Percentiles rank a stretch among this genome's conserved stretches.
Evolutionary conservation across 92 coral and sea anemone genomes (phyloP).

Genomic region (Parazoanthus darwini): DNA sequence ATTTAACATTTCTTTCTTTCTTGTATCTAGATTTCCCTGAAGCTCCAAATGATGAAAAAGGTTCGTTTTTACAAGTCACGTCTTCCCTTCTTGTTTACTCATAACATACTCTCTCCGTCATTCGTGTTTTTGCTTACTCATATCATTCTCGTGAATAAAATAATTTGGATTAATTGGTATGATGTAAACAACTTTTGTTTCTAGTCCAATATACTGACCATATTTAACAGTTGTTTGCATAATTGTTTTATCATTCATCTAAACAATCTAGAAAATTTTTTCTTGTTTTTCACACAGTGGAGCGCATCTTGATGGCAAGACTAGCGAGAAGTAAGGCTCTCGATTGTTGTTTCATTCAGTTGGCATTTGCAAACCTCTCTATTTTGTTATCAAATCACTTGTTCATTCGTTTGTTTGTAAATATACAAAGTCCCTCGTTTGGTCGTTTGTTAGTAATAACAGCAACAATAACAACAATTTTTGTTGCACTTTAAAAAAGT

Average conservation of each 20-base stretch:
- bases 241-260: too few relatives aligned
- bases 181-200: neutral
- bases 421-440: too few relatives aligned
- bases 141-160: neutral
- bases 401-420: neutral
- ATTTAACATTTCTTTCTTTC: neutral
- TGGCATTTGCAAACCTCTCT: too few relatives aligned
- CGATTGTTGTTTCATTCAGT: too few relatives aligned
- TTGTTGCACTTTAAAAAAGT: too few relatives aligned
- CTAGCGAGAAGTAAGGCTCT: constrained; percentile 28
- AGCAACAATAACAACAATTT: too few relatives aligned
- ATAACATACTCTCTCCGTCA: neutral
- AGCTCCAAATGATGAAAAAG: constrained; percentile 33
- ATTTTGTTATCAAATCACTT: neutral
- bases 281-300: neutral
- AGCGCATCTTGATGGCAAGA: constrained; percentile 16
- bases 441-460: too few relatives aligned
- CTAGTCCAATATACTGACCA: too few relatives aligned
- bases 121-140: neutral
- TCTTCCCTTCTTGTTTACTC: neutral
- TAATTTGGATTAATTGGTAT: neutral
- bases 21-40: constrained; percentile 24
- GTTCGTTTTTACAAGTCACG: neutral
- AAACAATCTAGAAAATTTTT: neutral
- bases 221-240: too few relatives aligned